Evolutionary conservation across 2,888 invertebrate genomes (phyloP).

Genomic region (Polymixis flavicincta): DNA sequence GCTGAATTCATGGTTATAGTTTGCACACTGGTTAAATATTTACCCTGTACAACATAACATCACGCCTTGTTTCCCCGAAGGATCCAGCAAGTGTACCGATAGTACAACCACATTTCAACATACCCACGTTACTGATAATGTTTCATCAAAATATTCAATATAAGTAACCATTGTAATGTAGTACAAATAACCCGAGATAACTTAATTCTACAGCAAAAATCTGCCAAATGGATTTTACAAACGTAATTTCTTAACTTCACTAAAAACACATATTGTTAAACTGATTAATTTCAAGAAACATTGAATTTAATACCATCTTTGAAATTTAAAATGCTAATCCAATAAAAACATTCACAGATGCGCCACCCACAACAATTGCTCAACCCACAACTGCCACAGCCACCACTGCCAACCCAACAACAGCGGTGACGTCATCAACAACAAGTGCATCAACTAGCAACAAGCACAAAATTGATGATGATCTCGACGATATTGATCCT

Average conservation of each 20-base stretch:
- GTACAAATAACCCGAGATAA: too few relatives aligned
- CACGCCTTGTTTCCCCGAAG: too few relatives aligned
- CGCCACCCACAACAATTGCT: slow-evolving; percentile 54
- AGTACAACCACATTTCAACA: too few relatives aligned
- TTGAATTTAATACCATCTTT: background rate
- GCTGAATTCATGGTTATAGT: too few relatives aligned
- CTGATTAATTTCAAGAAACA: too few relatives aligned
- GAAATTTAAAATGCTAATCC: background rate
- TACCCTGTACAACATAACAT: too few relatives aligned
- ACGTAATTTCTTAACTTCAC: too few relatives aligned
- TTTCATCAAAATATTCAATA: background rate
- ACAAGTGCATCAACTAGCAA: slow-evolving; percentile 64
- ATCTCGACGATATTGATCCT: slow-evolving; percentile 70
- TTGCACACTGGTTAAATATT: too few relatives aligned
- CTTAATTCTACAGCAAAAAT: background rate
- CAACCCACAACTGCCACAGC: slow-evolving; percentile 41
- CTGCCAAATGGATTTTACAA: background rate
- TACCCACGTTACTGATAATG: background rate
- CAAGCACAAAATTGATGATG: slow-evolving; percentile 77
- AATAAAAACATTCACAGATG: slow-evolving; percentile 28
- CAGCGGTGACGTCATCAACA: slow-evolving; percentile 53
- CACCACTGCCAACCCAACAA: slow-evolving; percentile 24
- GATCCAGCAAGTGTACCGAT: too few relatives aligned
- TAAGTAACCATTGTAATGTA: too few relatives aligned
- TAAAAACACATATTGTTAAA: too few relatives aligned